A percentile compares a stretch with the other conserved stretches of the same genome.
Conservation (phyloP, 2,113 vertebrate species). For the Ptilorrhoa leucosticta region DNA sequence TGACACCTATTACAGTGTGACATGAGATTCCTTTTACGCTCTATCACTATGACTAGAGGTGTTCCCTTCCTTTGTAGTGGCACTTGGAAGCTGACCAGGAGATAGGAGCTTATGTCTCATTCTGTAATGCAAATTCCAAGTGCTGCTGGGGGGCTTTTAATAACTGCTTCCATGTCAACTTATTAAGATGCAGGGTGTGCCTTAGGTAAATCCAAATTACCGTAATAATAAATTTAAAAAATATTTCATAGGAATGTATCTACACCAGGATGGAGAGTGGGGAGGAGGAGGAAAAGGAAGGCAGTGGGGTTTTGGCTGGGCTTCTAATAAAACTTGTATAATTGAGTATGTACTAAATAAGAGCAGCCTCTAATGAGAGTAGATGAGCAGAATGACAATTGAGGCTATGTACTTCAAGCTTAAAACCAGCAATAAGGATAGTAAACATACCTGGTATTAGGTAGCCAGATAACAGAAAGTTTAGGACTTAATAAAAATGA, state of each 20-base stretch:
- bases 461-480: constrained; percentile 15
- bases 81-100: background rate
- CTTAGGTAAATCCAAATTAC: background rate
- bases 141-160: background rate
- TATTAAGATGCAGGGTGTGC: background rate
- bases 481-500: constrained; percentile 62
- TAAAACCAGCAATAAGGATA: background rate
- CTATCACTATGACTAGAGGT: background rate
- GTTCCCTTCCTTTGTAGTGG: background rate
- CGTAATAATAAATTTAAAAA: background rate
- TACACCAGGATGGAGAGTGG: background rate
- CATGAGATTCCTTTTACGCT: background rate
- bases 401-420: background rate
- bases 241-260: background rate
- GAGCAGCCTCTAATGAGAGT: background rate
- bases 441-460: constrained; percentile 33
- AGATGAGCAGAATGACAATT: constrained; percentile 2
- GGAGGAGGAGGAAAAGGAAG: background rate
- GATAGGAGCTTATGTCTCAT: background rate
- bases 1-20: background rate
- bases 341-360: constrained; percentile 31
- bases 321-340: background rate
- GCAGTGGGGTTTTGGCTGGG: background rate
- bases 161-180: background rate
- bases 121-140: background rate